Conservation (phyloP, 2,888 invertebrate genomes). For the Alentia gelatinosa region DNA sequence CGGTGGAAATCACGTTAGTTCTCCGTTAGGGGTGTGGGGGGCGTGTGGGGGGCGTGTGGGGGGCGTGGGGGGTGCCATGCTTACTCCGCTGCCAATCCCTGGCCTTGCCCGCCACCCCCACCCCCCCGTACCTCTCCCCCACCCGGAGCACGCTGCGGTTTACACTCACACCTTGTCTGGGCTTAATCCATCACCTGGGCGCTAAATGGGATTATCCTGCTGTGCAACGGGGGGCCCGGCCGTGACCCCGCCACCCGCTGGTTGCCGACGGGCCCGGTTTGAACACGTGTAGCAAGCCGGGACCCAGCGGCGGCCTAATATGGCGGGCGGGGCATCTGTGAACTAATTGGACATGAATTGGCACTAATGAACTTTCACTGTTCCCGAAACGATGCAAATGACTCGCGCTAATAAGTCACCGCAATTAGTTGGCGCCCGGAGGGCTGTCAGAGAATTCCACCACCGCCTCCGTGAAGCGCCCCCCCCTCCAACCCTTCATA, state of each 20-base stretch:
- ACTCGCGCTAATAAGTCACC: conserved; percentile 45
- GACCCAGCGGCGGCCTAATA: background rate
- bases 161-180: conserved; percentile 48
- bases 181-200: conserved; percentile 41
- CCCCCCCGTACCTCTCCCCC: background rate
- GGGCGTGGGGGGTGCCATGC: too few species aligned
- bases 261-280: background rate
- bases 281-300: conserved; percentile 14
- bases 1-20: background rate
- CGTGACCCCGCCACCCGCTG: background rate
- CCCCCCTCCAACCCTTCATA: too few species aligned
- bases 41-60: background rate
- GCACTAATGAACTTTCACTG: conserved; percentile 49
- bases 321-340: background rate
- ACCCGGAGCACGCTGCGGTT: background rate
- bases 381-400: conserved; percentile 41
- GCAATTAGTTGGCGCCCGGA: conserved; percentile 47
- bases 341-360: conserved; percentile 51
- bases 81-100: too few species aligned
- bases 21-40: background rate
- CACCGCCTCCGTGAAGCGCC: too few species aligned
- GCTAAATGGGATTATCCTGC: conserved; percentile 46
- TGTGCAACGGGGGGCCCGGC: background rate
- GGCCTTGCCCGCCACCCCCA: background rate
- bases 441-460: too few species aligned